Conservation (phyloP, 1,140 invertebrate genomes). For the Mylabris phalerata region DNA sequence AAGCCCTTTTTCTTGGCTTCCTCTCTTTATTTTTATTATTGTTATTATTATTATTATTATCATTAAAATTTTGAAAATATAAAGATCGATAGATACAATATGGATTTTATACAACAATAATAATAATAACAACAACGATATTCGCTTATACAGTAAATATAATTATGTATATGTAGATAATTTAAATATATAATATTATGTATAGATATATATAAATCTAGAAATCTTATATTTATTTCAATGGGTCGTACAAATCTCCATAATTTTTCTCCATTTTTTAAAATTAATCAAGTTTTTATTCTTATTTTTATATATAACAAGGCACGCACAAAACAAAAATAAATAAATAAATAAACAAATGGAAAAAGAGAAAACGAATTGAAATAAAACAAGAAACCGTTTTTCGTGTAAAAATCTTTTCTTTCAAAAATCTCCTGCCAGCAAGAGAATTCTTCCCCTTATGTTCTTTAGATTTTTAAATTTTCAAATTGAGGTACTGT, state of each 20-base stretch:
- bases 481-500: background rate
- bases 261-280: slow-evolving; percentile 21
- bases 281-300: slow-evolving; percentile 1
- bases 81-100: slow-evolving; percentile 35
- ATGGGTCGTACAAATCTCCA: slow-evolving; percentile 13
- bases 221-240: slow-evolving; percentile 28
- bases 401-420: slow-evolving; percentile 7
- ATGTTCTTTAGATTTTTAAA: background rate
- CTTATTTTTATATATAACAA: slow-evolving; percentile 22
- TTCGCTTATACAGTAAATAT: no score
- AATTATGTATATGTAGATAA: no score
- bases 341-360: slow-evolving; percentile 14
- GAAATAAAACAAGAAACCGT: slow-evolving; percentile 6
- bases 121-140: no score
- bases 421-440: slow-evolving; percentile 18
- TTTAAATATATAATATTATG: background rate
- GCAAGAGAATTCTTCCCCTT: slow-evolving; percentile 21
- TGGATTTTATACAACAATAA: background rate
- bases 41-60: no score
- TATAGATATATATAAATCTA: slow-evolving; percentile 35
- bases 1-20: slow-evolving; percentile 32
- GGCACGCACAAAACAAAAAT: slow-evolving; percentile 34
- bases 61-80: slow-evolving; percentile 33
- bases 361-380: slow-evolving; percentile 21
- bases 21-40: no score